These are phyloP conservation scores for Zapornia atra DNA, from an alignment of 2,113 vertebrate genomes.

Conservation along the genomic window DNA sequence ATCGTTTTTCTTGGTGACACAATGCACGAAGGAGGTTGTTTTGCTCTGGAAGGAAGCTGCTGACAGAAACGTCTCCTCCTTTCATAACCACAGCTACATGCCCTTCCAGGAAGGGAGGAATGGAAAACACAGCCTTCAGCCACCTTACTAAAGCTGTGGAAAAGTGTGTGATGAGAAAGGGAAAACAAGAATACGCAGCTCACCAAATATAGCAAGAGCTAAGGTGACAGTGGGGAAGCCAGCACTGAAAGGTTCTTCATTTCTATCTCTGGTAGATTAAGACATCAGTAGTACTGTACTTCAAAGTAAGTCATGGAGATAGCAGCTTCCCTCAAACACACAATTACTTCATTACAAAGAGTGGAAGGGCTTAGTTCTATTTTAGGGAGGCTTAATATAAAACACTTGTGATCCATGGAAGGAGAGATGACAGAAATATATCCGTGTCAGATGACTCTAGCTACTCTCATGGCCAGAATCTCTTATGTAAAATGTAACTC, in stretches of 20 bases:
- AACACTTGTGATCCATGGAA: slow-evolving; percentile 74
- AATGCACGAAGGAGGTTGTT: not conserved
- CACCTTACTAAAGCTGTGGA: slow-evolving; percentile 22
- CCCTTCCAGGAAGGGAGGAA: slow-evolving; percentile 43
- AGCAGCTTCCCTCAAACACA: slow-evolving; percentile 57
- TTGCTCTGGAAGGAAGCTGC: slow-evolving; percentile 34
- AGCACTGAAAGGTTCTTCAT: not conserved
- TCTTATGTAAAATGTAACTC: slow-evolving; percentile 66
- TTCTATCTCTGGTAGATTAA: not conserved
- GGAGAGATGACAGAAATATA: slow-evolving; percentile 72
- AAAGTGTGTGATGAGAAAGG: not conserved
- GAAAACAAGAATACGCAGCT: slow-evolving; percentile 20
- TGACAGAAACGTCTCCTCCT: slow-evolving; percentile 38
- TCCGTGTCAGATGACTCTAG: slow-evolving; percentile 64
- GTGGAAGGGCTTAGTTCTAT: slow-evolving; percentile 68
- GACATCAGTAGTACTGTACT: slow-evolving; percentile 34
- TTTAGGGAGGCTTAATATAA: slow-evolving; percentile 73
- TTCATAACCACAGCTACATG: not conserved
- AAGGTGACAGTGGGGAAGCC: not conserved
- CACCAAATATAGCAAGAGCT: not conserved
- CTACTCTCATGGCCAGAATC: slow-evolving; percentile 61
- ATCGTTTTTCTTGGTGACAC: not conserved
- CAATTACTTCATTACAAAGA: slow-evolving; percentile 74
- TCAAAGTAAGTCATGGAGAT: not conserved
- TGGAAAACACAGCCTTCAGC: slow-evolving; percentile 30